Base-by-base conservation (phyloP, 2,113 vertebrate genomes). In the Euleptes europaea region DNA sequence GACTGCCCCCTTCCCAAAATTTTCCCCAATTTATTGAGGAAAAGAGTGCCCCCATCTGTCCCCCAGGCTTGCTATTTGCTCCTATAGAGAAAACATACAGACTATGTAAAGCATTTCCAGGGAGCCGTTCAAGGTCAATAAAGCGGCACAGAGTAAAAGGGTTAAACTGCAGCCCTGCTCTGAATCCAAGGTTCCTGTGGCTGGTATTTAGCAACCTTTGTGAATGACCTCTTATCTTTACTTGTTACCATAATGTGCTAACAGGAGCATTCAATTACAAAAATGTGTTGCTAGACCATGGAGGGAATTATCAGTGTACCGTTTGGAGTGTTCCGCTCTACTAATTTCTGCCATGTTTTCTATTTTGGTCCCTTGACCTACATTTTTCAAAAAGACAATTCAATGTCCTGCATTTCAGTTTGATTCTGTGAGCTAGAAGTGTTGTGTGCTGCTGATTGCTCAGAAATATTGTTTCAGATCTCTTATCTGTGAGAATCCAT, bases 281-380 rank as follows among this genome's bases (percentile, higher is more conserved):
- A 42, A 33, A 0, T 3, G 21, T 77, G 84, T 54, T 70, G 83
- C 38, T 47, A 13, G 84, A 47, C 85, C 7, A 40, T 51, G 63
- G 78, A 83, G 70, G 35, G 44, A 78, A 80, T 89, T 91, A 88
- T 51, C 84, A 51, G 78, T 49, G 75, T 85, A 69, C 89, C 84
- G 65, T 91, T 92, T 88, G 70, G 86, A 89, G 88, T 88, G 86
- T 94, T 94, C 90, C 89, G 91, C 94, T 94, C 91, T 92, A 92
- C 85, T 95, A 89, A 94, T 90, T 93, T 86, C 72, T 35, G 54
- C 90, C 76, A 51, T 83, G 40, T 84, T 83, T 90, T 93, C 89
- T 94, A 90, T 94, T 94, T 91, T 87, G 88, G 88, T 93, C 83
- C 86, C 86, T 89, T 92, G 87, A 54, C 91, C 90, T 93, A 88